Evolutionary conservation across 2,113 vertebrate species (phyloP).

Genomic region (Andinoacara biseriatus): DNA sequence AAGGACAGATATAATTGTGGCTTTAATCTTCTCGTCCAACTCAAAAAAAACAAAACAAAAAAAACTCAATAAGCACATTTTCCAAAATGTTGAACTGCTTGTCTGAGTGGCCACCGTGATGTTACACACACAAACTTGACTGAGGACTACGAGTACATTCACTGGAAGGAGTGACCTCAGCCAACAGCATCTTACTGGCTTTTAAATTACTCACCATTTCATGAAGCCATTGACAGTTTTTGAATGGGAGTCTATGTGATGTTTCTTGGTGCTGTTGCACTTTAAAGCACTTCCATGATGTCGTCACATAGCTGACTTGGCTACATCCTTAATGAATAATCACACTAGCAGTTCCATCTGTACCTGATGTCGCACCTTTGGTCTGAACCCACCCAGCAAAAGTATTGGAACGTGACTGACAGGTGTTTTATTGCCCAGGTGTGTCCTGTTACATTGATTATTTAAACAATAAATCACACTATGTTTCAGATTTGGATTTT

Average conservation of each 20-base stretch:
- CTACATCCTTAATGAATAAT: background rate
- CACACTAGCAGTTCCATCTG: too few relatives aligned
- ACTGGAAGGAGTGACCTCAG: background rate
- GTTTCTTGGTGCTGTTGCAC: background rate
- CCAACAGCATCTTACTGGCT: background rate
- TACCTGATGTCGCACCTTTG: too few relatives aligned
- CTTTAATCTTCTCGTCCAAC: background rate
- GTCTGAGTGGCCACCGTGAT: background rate
- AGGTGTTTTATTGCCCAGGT: too few relatives aligned
- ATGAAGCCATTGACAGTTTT: background rate
- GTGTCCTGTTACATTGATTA: too few relatives aligned
- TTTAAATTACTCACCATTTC: background rate
- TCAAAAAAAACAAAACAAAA: background rate
- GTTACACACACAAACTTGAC: background rate
- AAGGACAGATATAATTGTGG: background rate
- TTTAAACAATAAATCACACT: too few relatives aligned
- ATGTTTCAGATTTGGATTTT: too few relatives aligned
- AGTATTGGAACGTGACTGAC: too few relatives aligned
- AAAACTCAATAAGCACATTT: background rate
- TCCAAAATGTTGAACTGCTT: background rate
- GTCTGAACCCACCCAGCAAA: too few relatives aligned
- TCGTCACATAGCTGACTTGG: background rate
- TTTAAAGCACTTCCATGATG: background rate
- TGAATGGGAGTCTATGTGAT: background rate
- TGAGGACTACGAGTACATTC: background rate